Evolutionary conservation across 35 echinoderm and acorn worm genomes (phyloP).

Genomic region (Hemicentrotus pulcherrimus): DNA sequence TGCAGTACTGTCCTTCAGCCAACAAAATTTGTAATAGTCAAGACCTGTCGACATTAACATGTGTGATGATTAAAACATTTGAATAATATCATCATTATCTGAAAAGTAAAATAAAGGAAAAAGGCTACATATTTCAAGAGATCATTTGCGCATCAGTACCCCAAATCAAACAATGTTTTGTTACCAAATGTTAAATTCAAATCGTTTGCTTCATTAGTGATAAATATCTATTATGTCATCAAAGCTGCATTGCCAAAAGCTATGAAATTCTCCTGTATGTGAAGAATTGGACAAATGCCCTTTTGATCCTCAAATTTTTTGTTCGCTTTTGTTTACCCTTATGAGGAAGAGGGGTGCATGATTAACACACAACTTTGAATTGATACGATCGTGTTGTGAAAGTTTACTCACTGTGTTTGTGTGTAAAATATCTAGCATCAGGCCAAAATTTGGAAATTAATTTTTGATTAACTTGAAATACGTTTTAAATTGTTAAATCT

Average conservation of each 20-base stretch:
- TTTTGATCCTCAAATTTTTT: not conserved
- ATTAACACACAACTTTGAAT: not conserved
- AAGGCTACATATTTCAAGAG: not conserved
- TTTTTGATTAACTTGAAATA: too few species aligned
- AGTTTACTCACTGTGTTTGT: not conserved
- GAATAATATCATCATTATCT: not conserved
- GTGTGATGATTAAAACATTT: not conserved
- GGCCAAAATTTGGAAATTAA: too few species aligned
- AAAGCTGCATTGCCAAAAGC: not conserved
- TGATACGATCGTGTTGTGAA: not conserved
- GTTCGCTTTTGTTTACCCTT: not conserved
- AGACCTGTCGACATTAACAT: not conserved
- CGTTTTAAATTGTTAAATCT: too few species aligned
- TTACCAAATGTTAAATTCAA: not conserved
- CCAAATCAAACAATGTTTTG: not conserved
- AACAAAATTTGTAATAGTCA: not conserved
- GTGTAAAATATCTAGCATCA: too few species aligned
- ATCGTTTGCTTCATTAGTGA: too few species aligned
- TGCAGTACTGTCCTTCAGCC: not conserved
- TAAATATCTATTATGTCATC: not conserved
- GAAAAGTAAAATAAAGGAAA: not conserved
- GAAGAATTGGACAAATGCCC: not conserved
- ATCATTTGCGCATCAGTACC: not conserved
- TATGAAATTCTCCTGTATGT: not conserved
- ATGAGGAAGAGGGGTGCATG: not conserved